Percentiles rank a stretch among this genome's conserved stretches.
phyloP scores from a whole-genome alignment of 2,888 invertebrate genomes.

The Agonum fuliginosum region DNA sequence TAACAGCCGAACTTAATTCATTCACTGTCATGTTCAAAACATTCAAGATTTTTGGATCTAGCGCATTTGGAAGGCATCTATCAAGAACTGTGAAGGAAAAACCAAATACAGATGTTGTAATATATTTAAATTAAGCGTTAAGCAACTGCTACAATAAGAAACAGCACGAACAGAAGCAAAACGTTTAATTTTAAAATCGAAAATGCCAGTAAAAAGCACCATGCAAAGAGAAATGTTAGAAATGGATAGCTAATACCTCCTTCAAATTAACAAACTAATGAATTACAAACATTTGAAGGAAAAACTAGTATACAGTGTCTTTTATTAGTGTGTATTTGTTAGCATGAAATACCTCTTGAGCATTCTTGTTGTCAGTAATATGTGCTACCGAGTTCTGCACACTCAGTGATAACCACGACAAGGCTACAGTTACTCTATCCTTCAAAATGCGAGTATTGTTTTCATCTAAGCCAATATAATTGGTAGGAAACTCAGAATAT shows the following conservation, averaged over 20 bases:
- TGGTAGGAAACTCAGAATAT: constrained; percentile 54
- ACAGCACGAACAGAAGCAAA: constrained; percentile 3
- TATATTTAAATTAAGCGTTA: background rate
- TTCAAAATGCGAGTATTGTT: constrained; percentile 38
- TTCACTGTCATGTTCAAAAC: constrained; percentile 68
- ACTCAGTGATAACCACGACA: constrained; percentile 72
- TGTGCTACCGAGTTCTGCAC: constrained; percentile 73
- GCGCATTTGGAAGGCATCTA: constrained; percentile 74
- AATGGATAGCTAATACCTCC: constrained; percentile 37
- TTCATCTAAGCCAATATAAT: constrained; percentile 45
- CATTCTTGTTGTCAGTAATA: constrained; percentile 72
- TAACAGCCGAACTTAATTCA: constrained; percentile 70
- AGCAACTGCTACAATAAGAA: constrained; percentile 11
- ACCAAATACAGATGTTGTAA: constrained; percentile 13
- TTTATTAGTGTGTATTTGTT: constrained; percentile 20
- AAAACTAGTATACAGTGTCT: constrained; percentile 20
- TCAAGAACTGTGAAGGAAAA: constrained; percentile 72
- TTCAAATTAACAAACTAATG: background rate
- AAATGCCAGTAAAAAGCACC: background rate
- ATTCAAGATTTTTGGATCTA: too few relatives aligned
- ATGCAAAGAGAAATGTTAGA: background rate
- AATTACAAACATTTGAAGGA: constrained; percentile 5
- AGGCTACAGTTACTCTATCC: constrained; percentile 60
- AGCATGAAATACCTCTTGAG: constrained; percentile 71
- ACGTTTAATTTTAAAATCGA: background rate